Percentiles rank a stretch among this genome's conserved stretches.
These are phyloP conservation scores for Dinothrombium tinctorium DNA, from an alignment of 1,140 invertebrate genomes.

Conservation along the genomic window DNA sequence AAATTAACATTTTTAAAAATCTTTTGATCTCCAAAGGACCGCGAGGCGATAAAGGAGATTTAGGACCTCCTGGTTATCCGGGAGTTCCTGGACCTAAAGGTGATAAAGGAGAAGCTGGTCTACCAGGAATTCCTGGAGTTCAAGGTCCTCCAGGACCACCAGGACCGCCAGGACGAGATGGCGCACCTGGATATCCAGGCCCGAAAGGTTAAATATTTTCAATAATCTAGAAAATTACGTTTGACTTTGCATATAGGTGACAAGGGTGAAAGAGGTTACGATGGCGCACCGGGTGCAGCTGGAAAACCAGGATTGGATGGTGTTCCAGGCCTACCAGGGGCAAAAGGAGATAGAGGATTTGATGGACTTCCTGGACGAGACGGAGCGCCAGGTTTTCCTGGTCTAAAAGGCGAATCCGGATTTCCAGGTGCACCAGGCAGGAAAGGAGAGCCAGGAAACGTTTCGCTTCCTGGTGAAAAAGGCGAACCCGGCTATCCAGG, in stretches of 20 bases:
- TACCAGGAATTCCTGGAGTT: constrained; percentile 2
- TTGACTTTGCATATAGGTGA: constrained; percentile 39
- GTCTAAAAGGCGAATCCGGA: not conserved
- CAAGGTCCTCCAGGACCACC: not conserved
- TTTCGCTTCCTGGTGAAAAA: constrained; percentile 26
- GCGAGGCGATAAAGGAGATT: no score
- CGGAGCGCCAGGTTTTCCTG: constrained; percentile 20
- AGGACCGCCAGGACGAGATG: not conserved
- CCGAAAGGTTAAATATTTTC: no score
- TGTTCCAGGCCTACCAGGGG: constrained; percentile 22
- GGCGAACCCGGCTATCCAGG: constrained; percentile 44
- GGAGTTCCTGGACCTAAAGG: constrained; percentile 5
- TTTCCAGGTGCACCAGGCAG: constrained; percentile 22
- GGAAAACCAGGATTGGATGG: constrained; percentile 6
- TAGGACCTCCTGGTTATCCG: constrained; percentile 22
- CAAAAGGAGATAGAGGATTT: constrained; percentile 15
- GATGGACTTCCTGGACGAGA: constrained; percentile 27
- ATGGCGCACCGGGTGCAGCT: constrained; percentile 14
- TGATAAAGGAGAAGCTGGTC: constrained; percentile 3
- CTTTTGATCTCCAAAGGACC: no score
- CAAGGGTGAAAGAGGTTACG: constrained; percentile 33
- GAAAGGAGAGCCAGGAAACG: constrained; percentile 11
- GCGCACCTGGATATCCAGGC: no score
- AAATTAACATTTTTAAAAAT: no score
- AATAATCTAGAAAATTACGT: no score